Conservation (phyloP, 53 echinoderm and acorn worm species). For the Luidia sarsii region DNA sequence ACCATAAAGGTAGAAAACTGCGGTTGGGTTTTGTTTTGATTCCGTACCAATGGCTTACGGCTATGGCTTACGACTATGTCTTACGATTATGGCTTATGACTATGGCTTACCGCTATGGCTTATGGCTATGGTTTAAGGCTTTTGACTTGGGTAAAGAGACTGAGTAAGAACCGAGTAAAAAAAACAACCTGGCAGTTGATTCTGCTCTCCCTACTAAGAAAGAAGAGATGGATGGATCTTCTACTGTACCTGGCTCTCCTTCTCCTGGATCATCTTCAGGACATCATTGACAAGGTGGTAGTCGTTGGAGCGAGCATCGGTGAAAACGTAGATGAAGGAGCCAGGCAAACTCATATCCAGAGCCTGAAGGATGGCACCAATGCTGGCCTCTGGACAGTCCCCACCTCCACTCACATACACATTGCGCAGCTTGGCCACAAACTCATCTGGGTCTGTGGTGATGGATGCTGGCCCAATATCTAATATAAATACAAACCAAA, state of each 20-base stretch:
- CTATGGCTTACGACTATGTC: too few species aligned
- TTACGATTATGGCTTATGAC: too few species aligned
- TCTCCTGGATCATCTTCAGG: conserved; percentile 91
- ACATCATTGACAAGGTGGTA: conserved; percentile 87
- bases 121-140: too few species aligned
- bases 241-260: conserved; percentile 92
- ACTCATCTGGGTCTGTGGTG: conserved; percentile 80
- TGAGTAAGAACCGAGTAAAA: too few species aligned
- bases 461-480: conserved; percentile 86
- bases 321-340: conserved; percentile 98
- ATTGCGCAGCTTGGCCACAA: conserved; percentile 67
- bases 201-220: too few species aligned
- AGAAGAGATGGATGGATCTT: too few species aligned
- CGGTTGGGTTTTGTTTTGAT: too few species aligned
- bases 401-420: conserved; percentile 95
- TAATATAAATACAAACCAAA: conserved; percentile 33
- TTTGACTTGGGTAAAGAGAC: too few species aligned
- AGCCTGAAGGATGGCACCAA: conserved; percentile 87
- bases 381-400: conserved; percentile 95
- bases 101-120: too few species aligned
- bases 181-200: too few species aligned
- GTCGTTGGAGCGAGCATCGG: conserved; percentile 96
- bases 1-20: too few species aligned
- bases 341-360: conserved; percentile 87
- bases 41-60: too few species aligned